Evolutionary conservation across 1,140 invertebrate genomes (phyloP).

Genomic region (Magallana gigas): DNA sequence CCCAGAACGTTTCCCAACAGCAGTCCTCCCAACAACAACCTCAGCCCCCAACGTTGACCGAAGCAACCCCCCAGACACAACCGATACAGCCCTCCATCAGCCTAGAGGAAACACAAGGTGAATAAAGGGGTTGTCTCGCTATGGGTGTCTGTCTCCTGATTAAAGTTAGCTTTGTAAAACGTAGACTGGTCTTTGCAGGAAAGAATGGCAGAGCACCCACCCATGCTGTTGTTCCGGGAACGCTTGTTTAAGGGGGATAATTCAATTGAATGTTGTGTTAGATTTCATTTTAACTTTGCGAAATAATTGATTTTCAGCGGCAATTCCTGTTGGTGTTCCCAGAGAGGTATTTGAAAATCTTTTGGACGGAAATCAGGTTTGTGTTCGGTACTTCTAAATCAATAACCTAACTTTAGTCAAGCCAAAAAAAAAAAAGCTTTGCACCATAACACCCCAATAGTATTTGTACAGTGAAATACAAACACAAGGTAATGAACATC

Average conservation of each 20-base stretch:
- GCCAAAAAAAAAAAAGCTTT: too few relatives aligned
- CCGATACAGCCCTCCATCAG: neutral
- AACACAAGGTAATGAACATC: too few relatives aligned
- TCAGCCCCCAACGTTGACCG: neutral
- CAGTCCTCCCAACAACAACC: slow-evolving; percentile 27
- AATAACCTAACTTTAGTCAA: too few relatives aligned
- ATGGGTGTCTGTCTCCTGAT: too few relatives aligned
- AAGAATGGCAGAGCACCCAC: neutral
- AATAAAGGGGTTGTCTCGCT: neutral
- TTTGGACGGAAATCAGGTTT: slow-evolving; percentile 3
- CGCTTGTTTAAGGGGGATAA: neutral
- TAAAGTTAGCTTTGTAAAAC: too few relatives aligned
- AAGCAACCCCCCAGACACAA: neutral
- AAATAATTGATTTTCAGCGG: neutral
- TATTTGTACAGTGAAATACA: too few relatives aligned
- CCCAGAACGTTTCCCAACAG: neutral
- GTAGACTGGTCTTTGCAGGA: too few relatives aligned
- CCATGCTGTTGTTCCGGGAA: neutral
- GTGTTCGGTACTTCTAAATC: neutral
- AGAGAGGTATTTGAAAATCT: neutral
- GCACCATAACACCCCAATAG: too few relatives aligned
- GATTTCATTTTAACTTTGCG: too few relatives aligned
- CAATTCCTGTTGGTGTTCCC: neutral
- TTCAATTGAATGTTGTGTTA: neutral
- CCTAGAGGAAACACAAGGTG: slow-evolving; percentile 1